Percentiles rank a stretch among this genome's conserved stretches.
phyloP scores from a whole-genome alignment of 2,113 vertebrate species.

The Taurulus bubalis region DNA sequence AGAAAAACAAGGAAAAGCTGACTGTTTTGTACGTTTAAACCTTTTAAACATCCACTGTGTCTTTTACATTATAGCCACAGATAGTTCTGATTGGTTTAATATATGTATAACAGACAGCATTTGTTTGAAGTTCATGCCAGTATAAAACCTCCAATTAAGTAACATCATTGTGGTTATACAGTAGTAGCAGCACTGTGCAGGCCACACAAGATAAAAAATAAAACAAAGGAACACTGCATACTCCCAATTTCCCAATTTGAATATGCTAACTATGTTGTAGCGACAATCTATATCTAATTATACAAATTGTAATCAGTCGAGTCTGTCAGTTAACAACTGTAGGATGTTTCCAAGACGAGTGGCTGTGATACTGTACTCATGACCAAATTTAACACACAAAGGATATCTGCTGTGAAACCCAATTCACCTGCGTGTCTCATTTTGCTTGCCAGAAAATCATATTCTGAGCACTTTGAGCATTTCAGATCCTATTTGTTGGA shows the following conservation, averaged over 20 bases:
- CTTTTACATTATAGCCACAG: background rate
- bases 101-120: background rate
- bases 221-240: background rate
- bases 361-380: background rate
- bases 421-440: constrained; percentile 2
- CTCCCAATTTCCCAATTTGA: background rate
- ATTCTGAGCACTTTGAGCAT: background rate
- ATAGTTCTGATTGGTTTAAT: background rate
- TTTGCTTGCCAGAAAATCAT: background rate
- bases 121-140: constrained; percentile 20
- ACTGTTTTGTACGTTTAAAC: background rate
- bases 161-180: background rate
- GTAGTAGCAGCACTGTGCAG: background rate
- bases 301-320: background rate
- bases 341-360: background rate
- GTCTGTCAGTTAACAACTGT: background rate
- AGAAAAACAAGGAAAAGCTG: background rate
- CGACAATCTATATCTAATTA: background rate
- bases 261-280: background rate
- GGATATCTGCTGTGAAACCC: background rate
- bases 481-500: background rate
- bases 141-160: background rate
- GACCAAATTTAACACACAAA: background rate
- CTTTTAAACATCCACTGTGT: background rate
- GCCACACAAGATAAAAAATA: background rate